Evolutionary conservation across 2,888 invertebrate genomes (phyloP).

Genomic region (Tridacna gigas): DNA sequence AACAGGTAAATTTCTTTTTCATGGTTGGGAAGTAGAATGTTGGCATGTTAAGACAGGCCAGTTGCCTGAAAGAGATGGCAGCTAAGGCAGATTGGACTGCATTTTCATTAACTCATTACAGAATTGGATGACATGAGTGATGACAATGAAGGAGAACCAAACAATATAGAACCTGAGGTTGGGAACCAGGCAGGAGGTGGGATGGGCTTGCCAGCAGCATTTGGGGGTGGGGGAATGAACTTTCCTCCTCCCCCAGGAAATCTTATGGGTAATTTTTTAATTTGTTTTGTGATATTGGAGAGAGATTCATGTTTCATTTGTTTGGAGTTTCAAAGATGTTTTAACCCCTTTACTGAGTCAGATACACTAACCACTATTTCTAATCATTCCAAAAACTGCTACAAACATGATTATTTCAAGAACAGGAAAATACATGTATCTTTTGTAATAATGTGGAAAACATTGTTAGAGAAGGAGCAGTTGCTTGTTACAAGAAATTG

Average conservation of each 20-base stretch:
- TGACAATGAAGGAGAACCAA: constrained; percentile 6
- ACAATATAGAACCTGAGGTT: not conserved
- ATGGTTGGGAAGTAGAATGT: too few species aligned
- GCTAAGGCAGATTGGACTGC: not conserved
- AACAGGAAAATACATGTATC: too few species aligned
- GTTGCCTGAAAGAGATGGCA: not conserved
- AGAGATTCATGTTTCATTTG: too few species aligned
- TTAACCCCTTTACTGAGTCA: too few species aligned
- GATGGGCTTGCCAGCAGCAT: not conserved
- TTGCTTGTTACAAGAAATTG: too few species aligned
- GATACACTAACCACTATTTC: too few species aligned
- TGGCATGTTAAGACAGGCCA: not conserved
- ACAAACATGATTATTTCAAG: too few species aligned
- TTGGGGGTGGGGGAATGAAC: constrained; percentile 13
- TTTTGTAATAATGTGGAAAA: too few species aligned
- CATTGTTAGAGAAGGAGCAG: too few species aligned
- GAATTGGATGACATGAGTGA: not conserved
- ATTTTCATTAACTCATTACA: not conserved
- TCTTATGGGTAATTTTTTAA: constrained; percentile 36
- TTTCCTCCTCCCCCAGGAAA: constrained; percentile 43
- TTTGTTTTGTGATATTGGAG: not conserved
- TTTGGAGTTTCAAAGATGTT: too few species aligned
- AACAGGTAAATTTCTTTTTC: too few species aligned
- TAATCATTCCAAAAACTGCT: too few species aligned
- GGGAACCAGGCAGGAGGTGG: constrained; percentile 18